phyloP scores from a whole-genome alignment of 1,140 invertebrate species.

The Brachionus angularis region DNA sequence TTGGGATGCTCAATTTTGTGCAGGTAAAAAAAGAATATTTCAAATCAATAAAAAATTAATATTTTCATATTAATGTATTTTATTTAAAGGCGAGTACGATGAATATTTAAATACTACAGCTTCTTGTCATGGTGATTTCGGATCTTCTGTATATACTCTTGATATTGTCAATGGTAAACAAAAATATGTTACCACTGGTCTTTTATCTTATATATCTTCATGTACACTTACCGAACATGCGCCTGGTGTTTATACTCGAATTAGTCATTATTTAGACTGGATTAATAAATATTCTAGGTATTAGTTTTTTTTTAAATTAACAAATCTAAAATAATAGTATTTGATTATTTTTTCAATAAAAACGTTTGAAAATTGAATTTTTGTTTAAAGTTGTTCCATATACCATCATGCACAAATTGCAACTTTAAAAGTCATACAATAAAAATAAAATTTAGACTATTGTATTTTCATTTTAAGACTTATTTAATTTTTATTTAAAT shows the following conservation, averaged over 20 bases:
- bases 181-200: constrained; percentile 16
- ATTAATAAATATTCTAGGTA: constrained; percentile 10
- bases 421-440: no score
- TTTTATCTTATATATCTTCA: constrained; percentile 20
- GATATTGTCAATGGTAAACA: neutral
- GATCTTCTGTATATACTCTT: constrained; percentile 1
- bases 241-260: constrained; percentile 14
- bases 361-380: no score
- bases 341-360: no score
- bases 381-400: no score
- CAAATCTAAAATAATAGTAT: no score
- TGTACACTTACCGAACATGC: neutral
- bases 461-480: no score
- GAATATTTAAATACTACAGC: neutral
- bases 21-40: neutral
- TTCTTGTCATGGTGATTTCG: constrained; percentile 27
- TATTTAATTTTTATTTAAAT: no score
- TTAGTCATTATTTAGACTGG: constrained; percentile 1
- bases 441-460: no score
- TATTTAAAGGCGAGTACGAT: constrained; percentile 33
- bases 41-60: neutral
- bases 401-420: no score
- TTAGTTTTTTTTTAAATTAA: no score
- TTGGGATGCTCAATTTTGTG: constrained; percentile 40
- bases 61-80: neutral